phyloP scores from a whole-genome alignment of 1,140 invertebrate species.

The Drosophila bifasciata region DNA sequence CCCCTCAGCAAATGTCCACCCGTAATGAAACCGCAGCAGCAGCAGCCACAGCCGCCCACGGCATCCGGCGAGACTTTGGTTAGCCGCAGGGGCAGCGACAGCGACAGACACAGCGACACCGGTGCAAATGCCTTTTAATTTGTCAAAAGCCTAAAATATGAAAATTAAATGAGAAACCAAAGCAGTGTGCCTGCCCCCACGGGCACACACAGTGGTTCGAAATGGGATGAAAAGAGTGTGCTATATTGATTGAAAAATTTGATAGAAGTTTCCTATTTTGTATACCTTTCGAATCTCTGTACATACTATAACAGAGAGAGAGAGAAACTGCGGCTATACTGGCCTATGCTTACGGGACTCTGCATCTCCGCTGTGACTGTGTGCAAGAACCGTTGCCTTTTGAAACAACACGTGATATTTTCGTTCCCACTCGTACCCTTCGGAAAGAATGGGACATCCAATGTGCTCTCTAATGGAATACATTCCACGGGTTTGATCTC shows the following conservation, averaged over 20 bases:
- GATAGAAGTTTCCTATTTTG: not conserved
- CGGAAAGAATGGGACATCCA: no score
- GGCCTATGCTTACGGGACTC: no score
- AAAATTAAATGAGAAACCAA: constrained; percentile 82
- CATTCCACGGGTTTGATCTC: no score
- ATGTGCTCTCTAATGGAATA: no score
- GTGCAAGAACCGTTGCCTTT: not conserved
- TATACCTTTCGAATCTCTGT: not conserved
- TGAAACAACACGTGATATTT: no score
- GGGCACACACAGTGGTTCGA: constrained; percentile 47
- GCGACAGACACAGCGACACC: constrained; percentile 63
- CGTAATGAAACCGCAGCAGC: constrained; percentile 20
- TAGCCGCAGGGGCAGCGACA: constrained; percentile 75
- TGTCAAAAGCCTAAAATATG: constrained; percentile 81
- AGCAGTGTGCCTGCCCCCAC: constrained; percentile 47
- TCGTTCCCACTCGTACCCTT: no score
- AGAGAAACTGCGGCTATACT: no score
- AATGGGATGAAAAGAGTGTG: not conserved
- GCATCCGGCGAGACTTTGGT: constrained; percentile 72
- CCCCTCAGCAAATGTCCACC: no score
- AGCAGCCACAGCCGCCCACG: constrained; percentile 56
- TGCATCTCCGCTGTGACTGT: no score
- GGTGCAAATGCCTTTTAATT: constrained; percentile 82
- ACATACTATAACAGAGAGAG: no score
- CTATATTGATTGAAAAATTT: not conserved